A percentile compares a stretch with the other conserved stretches of the same genome.
phyloP scores from a whole-genome alignment of 2,888 invertebrate genomes.

The Euproctis similis region DNA sequence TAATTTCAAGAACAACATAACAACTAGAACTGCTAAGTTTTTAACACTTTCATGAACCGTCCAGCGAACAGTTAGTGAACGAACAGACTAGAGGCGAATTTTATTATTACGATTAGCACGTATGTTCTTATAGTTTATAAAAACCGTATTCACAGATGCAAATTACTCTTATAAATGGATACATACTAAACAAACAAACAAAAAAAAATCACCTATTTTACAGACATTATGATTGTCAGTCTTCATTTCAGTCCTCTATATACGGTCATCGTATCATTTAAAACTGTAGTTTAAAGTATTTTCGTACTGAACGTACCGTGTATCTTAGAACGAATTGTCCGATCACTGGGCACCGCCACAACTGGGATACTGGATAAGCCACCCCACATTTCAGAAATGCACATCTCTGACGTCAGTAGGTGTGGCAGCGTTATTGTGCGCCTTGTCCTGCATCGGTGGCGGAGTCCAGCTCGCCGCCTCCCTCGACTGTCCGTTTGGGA shows the following conservation, averaged over 20 bases:
- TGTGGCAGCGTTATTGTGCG: slow-evolving; percentile 85
- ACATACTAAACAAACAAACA: no score
- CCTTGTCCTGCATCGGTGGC: slow-evolving; percentile 69
- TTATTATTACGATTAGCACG: slow-evolving; percentile 48
- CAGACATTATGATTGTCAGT: slow-evolving; percentile 69
- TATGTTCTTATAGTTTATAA: slow-evolving; percentile 44
- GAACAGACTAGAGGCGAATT: slow-evolving; percentile 43
- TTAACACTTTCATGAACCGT: slow-evolving; percentile 39
- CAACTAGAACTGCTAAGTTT: slow-evolving; percentile 52
- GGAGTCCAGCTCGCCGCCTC: slow-evolving; percentile 63
- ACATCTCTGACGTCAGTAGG: slow-evolving; percentile 92
- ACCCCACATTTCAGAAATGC: slow-evolving; percentile 77
- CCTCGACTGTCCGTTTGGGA: slow-evolving; percentile 65
- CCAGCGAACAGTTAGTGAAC: slow-evolving; percentile 39
- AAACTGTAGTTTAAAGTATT: slow-evolving; percentile 66
- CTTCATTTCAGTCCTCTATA: slow-evolving; percentile 70
- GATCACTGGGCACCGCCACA: slow-evolving; percentile 18
- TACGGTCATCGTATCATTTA: slow-evolving; percentile 59
- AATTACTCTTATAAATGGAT: slow-evolving; percentile 50
- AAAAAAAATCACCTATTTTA: slow-evolving; percentile 58
- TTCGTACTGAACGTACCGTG: slow-evolving; percentile 68
- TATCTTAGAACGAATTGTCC: slow-evolving; percentile 45
- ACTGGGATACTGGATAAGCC: slow-evolving; percentile 10
- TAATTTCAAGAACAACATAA: slow-evolving; percentile 64
- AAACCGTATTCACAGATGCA: slow-evolving; percentile 34